A percentile compares a stretch with the other conserved stretches of the same genome.
phyloP scores from a whole-genome alignment of 2,797 vertebrate genomes.

The Serranus cabrilla region DNA sequence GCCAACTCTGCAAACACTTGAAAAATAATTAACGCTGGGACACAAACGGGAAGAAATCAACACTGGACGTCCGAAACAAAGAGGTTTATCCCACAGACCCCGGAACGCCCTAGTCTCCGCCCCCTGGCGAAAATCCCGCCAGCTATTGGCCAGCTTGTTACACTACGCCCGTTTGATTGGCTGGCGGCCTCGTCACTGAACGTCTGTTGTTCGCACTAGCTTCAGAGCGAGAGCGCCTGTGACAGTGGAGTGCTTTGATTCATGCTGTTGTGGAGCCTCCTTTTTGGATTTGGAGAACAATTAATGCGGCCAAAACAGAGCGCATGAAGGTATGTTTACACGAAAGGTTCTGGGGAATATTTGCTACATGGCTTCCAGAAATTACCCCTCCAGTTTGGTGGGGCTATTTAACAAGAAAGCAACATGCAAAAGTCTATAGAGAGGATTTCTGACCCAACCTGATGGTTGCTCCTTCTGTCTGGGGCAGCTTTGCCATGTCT shows the following conservation, averaged over 20 bases:
- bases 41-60: conserved; percentile 25
- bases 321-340: conserved; percentile 79
- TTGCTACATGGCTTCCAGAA: background rate
- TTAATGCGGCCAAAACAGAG: conserved; percentile 59
- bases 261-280: conserved; percentile 54
- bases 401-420: background rate
- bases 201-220: conserved; percentile 68
- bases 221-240: conserved; percentile 60
- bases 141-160: conserved; percentile 56
- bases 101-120: conserved; percentile 60
- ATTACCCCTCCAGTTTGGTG: background rate
- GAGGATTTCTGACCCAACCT: conserved; percentile 24
- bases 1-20: background rate
- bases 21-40: background rate
- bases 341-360: background rate
- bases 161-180: conserved; percentile 69
- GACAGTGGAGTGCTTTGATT: conserved; percentile 72
- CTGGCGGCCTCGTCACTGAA: conserved; percentile 50
- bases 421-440: conserved; percentile 34
- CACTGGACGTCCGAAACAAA: conserved; percentile 82
- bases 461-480: conserved; percentile 17
- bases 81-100: conserved; percentile 71
- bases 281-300: conserved; percentile 58
- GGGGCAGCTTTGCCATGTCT: conserved; percentile 19
- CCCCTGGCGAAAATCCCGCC: conserved; percentile 3